Evolutionary conservation across 2,888 invertebrate genomes (phyloP).

Genomic region (Trisateles emortualis): DNA sequence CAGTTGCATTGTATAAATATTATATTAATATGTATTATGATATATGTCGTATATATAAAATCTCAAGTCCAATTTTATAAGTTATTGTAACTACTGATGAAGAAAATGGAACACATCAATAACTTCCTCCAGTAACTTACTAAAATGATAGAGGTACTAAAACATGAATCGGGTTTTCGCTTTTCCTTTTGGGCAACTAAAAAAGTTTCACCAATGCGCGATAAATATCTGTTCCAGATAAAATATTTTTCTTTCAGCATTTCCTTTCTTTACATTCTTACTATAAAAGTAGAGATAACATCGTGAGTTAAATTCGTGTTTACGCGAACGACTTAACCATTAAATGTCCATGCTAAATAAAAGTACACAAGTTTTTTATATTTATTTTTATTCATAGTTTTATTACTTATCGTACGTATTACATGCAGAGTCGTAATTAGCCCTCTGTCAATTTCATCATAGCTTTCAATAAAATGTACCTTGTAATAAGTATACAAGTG

Average conservation of each 20-base stretch:
- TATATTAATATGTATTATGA: too few species aligned
- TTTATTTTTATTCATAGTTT: constrained; percentile 32
- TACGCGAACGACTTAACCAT: constrained; percentile 37
- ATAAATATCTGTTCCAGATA: constrained; percentile 39
- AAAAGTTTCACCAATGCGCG: constrained; percentile 27
- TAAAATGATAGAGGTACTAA: constrained; percentile 25
- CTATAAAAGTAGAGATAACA: constrained; percentile 38
- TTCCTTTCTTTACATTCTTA: constrained; percentile 31
- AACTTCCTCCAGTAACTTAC: constrained; percentile 10
- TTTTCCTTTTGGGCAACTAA: constrained; percentile 31
- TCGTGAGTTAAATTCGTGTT: constrained; percentile 49
- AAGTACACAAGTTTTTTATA: constrained; percentile 25
- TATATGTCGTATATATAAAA: too few species aligned
- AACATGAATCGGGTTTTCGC: constrained; percentile 24
- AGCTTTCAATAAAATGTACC: constrained; percentile 32
- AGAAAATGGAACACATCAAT: constrained; percentile 2
- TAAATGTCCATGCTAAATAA: constrained; percentile 30
- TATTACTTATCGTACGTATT: constrained; percentile 17
- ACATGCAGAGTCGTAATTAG: constrained; percentile 26
- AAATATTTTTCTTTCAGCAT: constrained; percentile 44
- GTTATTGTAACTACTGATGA: background rate
- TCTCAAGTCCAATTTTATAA: too few species aligned
- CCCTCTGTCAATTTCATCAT: constrained; percentile 34
- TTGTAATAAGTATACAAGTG: constrained; percentile 37
- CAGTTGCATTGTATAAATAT: too few species aligned